These are phyloP conservation scores for Virgularia gustaviana DNA, from an alignment of 92 coral and sea anemone species.

Conservation along the genomic window DNA sequence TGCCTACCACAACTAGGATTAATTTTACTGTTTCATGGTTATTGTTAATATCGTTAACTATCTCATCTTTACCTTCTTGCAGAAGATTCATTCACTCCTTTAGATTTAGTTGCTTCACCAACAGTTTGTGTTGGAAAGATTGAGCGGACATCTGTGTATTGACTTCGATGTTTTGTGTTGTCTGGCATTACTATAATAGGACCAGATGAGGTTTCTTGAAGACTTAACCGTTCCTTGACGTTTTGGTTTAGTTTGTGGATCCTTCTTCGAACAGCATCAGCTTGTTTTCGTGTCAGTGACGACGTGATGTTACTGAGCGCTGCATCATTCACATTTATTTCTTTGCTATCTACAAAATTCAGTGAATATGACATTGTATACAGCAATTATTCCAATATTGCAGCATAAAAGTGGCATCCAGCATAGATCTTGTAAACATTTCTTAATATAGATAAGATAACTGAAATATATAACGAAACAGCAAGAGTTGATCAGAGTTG, in stretches of 20 bases:
- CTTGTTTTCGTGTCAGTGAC: slow-evolving; percentile 90
- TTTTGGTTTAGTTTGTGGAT: slow-evolving; percentile 79
- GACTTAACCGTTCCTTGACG: slow-evolving; percentile 64
- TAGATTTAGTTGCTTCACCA: slow-evolving; percentile 85
- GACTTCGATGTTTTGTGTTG: slow-evolving; percentile 34
- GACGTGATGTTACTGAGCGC: slow-evolving; percentile 76
- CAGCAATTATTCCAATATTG: background rate
- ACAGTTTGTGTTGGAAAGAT: slow-evolving; percentile 81
- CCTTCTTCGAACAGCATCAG: slow-evolving; percentile 84
- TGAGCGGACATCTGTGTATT: slow-evolving; percentile 82
- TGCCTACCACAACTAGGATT: background rate
- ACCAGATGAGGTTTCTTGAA: slow-evolving; percentile 33
- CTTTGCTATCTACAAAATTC: slow-evolving; percentile 80
- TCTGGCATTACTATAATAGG: slow-evolving; percentile 4
- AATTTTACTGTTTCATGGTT: no score
- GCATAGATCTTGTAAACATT: background rate
- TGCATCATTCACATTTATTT: slow-evolving; percentile 78
- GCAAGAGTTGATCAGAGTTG: no score
- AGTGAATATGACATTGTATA: no score
- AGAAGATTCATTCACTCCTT: slow-evolving; percentile 13
- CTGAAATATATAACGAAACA: no score
- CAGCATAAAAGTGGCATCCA: background rate
- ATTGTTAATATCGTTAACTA: no score
- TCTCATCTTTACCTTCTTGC: no score
- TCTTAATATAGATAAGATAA: background rate